These are phyloP conservation scores for Leptinotarsa peninsularis DNA, from an alignment of 2,888 invertebrate genomes.

Conservation along the genomic window DNA sequence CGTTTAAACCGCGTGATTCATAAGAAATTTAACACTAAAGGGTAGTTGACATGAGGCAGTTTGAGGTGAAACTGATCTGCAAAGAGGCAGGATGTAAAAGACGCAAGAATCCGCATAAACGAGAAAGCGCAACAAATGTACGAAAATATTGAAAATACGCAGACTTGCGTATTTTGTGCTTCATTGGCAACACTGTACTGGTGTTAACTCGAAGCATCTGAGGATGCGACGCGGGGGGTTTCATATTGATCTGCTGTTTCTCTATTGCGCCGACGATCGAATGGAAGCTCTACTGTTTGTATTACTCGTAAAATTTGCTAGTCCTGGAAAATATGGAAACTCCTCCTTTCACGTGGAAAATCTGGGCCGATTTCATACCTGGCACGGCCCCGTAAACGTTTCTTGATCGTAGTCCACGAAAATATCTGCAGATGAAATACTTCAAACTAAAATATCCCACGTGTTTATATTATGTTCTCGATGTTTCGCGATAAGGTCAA, in stretches of 20 bases:
- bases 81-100: no score
- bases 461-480: no score
- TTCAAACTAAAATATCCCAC: no score
- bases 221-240: constrained; percentile 42
- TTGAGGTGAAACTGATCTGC: no score
- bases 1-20: no score
- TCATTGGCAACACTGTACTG: constrained; percentile 21
- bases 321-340: constrained; percentile 47
- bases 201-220: constrained; percentile 41
- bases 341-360: constrained; percentile 42
- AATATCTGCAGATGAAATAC: constrained; percentile 11
- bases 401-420: background rate
- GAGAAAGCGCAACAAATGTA: no score
- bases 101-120: no score
- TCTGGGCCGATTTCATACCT: constrained; percentile 36
- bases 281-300: constrained; percentile 45
- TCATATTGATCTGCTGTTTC: constrained; percentile 47
- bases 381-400: constrained; percentile 27
- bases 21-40: no score
- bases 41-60: no score
- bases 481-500: no score
- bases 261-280: constrained; percentile 46
- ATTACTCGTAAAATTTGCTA: constrained; percentile 44
- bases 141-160: no score
- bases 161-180: no score